Conservation (phyloP, 2,888 invertebrate genomes). For the Dione vanillae region DNA sequence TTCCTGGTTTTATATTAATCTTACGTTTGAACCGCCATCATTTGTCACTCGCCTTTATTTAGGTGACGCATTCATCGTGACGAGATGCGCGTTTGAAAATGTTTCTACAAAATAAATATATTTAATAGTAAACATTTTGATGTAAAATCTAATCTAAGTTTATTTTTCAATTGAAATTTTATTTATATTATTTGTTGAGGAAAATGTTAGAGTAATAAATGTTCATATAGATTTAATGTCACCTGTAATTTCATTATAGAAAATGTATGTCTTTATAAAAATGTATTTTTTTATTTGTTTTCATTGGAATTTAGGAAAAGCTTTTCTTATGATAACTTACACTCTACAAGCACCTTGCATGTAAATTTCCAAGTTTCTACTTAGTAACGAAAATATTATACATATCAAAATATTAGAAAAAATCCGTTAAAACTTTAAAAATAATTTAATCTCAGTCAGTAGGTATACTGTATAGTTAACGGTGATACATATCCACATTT, state of each 20-base stretch:
- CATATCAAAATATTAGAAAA: no score
- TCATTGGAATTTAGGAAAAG: no score
- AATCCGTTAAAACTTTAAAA: no score
- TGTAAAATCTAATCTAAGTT: not conserved
- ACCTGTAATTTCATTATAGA: no score
- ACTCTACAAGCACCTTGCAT: no score
- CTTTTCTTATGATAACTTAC: no score
- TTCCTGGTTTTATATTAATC: constrained; percentile 5
- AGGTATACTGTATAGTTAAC: not conserved
- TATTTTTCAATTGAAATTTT: not conserved
- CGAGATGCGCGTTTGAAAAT: constrained; percentile 9
- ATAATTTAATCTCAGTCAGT: no score
- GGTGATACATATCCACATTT: not conserved
- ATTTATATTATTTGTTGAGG: not conserved
- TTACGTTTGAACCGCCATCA: constrained; percentile 17
- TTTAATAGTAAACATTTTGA: not conserved
- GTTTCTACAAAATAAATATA: constrained; percentile 4
- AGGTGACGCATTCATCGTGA: not conserved
- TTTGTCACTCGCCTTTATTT: constrained; percentile 24
- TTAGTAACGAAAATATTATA: no score
- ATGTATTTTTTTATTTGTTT: no score
- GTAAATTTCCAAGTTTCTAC: no score
- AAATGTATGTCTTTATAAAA: no score
- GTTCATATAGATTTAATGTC: no score
- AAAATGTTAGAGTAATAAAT: not conserved